Percentiles rank a stretch among this genome's conserved stretches.
phyloP scores from a whole-genome alignment of 2,888 invertebrate genomes.

The Bimastos eiseni region DNA sequence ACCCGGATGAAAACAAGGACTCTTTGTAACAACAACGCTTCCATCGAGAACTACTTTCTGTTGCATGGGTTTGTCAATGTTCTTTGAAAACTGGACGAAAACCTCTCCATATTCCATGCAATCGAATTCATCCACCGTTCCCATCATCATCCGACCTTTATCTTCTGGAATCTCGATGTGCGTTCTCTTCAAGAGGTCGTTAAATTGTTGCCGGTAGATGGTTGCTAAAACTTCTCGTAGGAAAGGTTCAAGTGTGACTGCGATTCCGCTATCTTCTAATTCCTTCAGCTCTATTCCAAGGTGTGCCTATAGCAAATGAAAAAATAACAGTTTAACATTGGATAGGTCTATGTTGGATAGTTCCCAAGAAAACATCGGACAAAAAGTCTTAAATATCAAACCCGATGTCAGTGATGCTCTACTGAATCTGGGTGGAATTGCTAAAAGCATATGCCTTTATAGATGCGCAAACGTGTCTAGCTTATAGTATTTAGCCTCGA shows the following conservation, averaged over 20 bases:
- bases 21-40: conserved; percentile 60
- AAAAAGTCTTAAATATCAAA: too few species aligned
- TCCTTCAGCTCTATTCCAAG: not conserved
- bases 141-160: conserved; percentile 56
- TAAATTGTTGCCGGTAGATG: not conserved
- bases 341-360: not conserved
- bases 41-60: conserved; percentile 43
- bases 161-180: conserved; percentile 48
- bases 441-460: too few species aligned
- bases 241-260: conserved; percentile 7
- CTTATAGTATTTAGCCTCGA: too few species aligned
- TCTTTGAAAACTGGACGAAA: conserved; percentile 46
- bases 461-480: too few species aligned
- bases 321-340: not conserved
- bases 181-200: conserved; percentile 37
- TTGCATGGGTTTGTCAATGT: conserved; percentile 32
- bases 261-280: not conserved
- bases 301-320: not conserved
- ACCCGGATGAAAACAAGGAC: conserved; percentile 62
- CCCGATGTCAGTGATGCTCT: too few species aligned
- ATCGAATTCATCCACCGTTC: conserved; percentile 57
- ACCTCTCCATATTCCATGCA: conserved; percentile 55
- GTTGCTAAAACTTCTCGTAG: not conserved
- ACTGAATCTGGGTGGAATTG: too few species aligned
- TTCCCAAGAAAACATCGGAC: too few species aligned